These are phyloP conservation scores for Colaptes auratus DNA, from an alignment of 2,113 vertebrate species.

Conservation along the genomic window DNA sequence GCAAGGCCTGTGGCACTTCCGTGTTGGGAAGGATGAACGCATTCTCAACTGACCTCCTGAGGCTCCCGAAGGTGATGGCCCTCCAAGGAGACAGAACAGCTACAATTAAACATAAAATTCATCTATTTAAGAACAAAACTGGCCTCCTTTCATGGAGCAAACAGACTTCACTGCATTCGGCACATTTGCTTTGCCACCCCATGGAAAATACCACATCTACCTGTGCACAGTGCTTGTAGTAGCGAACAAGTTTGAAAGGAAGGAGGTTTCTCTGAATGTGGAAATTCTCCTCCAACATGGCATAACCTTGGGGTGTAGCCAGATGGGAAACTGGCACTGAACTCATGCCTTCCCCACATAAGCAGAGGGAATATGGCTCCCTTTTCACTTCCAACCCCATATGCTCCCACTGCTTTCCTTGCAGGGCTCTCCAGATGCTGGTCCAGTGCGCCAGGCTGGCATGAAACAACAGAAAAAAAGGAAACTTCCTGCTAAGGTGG, in stretches of 20 bases:
- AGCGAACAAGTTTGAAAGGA: not conserved
- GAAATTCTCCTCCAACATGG: not conserved
- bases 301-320: rapidly evolving
- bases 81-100: not conserved
- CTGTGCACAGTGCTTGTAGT: rapidly evolving
- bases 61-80: not conserved
- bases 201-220: not conserved
- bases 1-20: conserved; percentile 38
- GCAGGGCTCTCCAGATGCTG: not conserved
- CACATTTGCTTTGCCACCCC: not conserved
- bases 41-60: conserved; percentile 22
- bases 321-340: not conserved
- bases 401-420: not conserved
- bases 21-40: conserved; percentile 3
- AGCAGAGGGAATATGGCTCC: not conserved
- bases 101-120: not conserved
- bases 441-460: rapidly evolving
- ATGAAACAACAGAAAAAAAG: not conserved
- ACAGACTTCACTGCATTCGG: not conserved
- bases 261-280: not conserved
- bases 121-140: not conserved
- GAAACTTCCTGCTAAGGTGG: not conserved
- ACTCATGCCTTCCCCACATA: not conserved
- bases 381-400: not conserved
- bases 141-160: not conserved